A percentile compares a stretch with the other conserved stretches of the same genome.
Conservation (phyloP, 2,888 invertebrate genomes). For the Lysandra bellargus region DNA sequence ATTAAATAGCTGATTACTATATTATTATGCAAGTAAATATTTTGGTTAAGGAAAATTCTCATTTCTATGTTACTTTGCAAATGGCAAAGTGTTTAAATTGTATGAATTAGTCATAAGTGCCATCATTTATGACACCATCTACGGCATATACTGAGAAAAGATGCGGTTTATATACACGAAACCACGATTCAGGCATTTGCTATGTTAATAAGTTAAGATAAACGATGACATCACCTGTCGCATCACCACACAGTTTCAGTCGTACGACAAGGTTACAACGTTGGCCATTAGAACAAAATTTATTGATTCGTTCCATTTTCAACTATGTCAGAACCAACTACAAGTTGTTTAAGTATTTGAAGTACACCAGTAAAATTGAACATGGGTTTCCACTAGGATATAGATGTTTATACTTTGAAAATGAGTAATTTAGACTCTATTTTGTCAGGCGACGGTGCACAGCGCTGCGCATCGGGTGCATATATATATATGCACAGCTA, state of each 20-base stretch:
- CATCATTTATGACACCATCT: conserved; percentile 20
- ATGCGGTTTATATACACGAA: conserved; percentile 14
- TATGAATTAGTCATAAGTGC: background rate
- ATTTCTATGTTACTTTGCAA: background rate
- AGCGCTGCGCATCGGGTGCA: background rate
- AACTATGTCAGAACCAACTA: background rate
- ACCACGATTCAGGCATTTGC: conserved; percentile 40
- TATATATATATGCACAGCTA: background rate
- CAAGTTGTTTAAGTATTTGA: background rate
- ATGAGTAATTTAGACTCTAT: background rate
- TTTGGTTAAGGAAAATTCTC: background rate
- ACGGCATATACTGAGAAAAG: background rate
- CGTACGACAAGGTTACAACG: conserved; percentile 31
- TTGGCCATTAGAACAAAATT: conserved; percentile 11
- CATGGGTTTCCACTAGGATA: background rate
- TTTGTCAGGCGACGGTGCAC: background rate
- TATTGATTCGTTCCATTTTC: conserved; percentile 27
- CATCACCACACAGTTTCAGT: conserved; percentile 41
- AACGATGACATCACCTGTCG: conserved; percentile 46
- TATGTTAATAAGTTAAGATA: conserved; percentile 38
- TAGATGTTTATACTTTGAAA: background rate
- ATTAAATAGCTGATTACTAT: background rate
- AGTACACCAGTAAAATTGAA: background rate
- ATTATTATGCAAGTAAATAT: background rate
- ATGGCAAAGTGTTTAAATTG: background rate